Conservation (phyloP, 2,888 invertebrate species). For the Heliconius charithonia region DNA sequence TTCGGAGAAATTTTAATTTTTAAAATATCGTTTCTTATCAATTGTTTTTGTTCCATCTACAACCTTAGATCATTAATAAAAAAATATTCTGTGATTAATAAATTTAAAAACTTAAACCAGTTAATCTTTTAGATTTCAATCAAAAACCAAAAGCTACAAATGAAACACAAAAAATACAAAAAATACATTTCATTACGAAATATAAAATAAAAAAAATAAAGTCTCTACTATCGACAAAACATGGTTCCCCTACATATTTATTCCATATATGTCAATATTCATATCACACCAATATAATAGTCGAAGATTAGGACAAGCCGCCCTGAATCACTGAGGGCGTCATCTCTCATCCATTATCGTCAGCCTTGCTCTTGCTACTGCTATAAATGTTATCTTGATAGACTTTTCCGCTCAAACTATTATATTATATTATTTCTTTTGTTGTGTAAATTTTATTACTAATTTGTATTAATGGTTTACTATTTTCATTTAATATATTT, state of each 20-base stretch:
- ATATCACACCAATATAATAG: neutral
- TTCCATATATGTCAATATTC: slow-evolving; percentile 7
- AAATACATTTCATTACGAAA: no score
- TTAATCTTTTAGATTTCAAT: no score
- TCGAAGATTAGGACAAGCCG: slow-evolving; percentile 10
- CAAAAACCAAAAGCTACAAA: no score
- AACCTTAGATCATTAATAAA: neutral
- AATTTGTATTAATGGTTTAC: neutral
- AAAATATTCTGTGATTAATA: neutral
- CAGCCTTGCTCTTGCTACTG: slow-evolving; percentile 20
- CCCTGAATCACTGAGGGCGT: slow-evolving; percentile 25
- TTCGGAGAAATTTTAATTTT: no score
- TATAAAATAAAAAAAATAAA: neutral
- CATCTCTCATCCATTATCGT: slow-evolving; percentile 30
- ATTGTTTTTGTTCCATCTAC: no score
- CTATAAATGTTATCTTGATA: slow-evolving; percentile 36
- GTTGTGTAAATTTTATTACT: neutral
- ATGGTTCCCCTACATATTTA: neutral
- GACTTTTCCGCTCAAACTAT: slow-evolving; percentile 30
- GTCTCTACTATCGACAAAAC: neutral
- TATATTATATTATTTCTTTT: slow-evolving; percentile 18
- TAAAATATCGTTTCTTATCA: no score
- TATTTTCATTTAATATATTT: neutral
- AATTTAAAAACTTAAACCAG: no score
- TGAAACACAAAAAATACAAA: no score